A percentile compares a stretch with the other conserved stretches of the same genome.
Evolutionary conservation across 2,888 invertebrate genomes (phyloP).

Genomic region (Xestoiulus laeticollis): DNA sequence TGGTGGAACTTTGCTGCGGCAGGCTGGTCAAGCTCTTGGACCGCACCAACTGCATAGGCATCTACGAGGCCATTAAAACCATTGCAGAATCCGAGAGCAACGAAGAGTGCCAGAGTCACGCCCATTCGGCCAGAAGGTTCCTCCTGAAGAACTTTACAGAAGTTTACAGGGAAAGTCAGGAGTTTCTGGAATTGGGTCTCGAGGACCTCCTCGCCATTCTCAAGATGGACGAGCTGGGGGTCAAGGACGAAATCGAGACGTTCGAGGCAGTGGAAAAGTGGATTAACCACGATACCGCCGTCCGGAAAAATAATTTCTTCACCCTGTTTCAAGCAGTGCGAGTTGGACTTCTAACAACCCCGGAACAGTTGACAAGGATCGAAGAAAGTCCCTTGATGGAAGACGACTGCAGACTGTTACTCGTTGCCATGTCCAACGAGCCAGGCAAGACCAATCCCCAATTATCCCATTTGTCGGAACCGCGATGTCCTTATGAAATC

Average conservation of each 20-base stretch:
- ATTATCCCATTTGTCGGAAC: background rate
- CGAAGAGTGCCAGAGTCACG: background rate
- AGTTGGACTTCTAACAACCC: background rate
- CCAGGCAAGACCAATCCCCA: background rate
- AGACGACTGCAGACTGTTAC: background rate
- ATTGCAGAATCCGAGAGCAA: background rate
- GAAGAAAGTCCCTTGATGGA: background rate
- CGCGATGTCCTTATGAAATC: background rate
- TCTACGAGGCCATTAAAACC: background rate
- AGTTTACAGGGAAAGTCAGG: background rate
- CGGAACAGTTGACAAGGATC: background rate
- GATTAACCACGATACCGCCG: background rate
- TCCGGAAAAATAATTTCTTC: background rate
- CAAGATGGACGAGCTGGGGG: constrained; percentile 18
- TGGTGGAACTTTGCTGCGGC: background rate
- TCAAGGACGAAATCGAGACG: constrained; percentile 12
- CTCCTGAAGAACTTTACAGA: constrained; percentile 1
- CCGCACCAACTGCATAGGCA: background rate
- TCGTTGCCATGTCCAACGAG: background rate
- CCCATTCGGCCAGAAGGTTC: background rate
- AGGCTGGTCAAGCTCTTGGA: background rate
- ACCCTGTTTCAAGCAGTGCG: background rate
- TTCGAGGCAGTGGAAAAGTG: constrained; percentile 21
- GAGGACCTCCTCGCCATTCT: background rate
- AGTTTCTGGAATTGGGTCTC: background rate